Evolutionary conservation across 2,888 invertebrate genomes (phyloP).

Genomic region (Stenolophus ochropezus): DNA sequence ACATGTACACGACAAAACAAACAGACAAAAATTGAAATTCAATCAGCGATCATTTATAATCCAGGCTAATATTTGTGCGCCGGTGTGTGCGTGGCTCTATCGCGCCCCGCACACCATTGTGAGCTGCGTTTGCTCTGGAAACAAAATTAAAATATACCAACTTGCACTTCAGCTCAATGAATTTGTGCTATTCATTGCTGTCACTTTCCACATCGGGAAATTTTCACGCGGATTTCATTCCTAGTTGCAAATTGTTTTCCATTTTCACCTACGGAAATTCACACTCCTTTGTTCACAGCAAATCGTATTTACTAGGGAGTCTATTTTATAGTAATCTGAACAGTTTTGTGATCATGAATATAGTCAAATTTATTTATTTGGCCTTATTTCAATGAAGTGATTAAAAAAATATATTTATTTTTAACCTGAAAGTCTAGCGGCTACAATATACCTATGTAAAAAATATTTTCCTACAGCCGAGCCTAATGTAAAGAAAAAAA

Average conservation of each 20-base stretch:
- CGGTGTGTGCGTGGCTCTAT: not conserved
- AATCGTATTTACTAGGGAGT: too few species aligned
- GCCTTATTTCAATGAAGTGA: too few species aligned
- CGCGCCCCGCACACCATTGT: not conserved
- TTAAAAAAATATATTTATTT: too few species aligned
- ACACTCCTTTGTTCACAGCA: not conserved
- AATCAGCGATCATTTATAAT: conserved; percentile 58
- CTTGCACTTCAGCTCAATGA: not conserved
- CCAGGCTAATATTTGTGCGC: conserved; percentile 40
- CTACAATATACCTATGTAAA: too few species aligned
- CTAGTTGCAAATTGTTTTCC: not conserved
- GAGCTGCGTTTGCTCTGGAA: not conserved
- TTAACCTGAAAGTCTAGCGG: too few species aligned
- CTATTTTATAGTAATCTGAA: too few species aligned
- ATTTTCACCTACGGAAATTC: not conserved
- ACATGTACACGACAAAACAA: conserved; percentile 30
- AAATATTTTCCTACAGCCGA: too few species aligned
- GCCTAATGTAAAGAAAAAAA: too few species aligned
- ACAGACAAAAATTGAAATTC: conserved; percentile 57
- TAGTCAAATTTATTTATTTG: too few species aligned
- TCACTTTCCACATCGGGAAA: not conserved
- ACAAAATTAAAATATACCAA: conserved; percentile 26
- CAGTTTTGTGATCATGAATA: too few species aligned
- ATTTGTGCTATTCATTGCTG: conserved; percentile 9
- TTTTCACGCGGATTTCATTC: not conserved